A percentile compares a stretch with the other conserved stretches of the same genome.
phyloP scores from a whole-genome alignment of 2,797 vertebrate species.

The Margarornis squamiger region DNA sequence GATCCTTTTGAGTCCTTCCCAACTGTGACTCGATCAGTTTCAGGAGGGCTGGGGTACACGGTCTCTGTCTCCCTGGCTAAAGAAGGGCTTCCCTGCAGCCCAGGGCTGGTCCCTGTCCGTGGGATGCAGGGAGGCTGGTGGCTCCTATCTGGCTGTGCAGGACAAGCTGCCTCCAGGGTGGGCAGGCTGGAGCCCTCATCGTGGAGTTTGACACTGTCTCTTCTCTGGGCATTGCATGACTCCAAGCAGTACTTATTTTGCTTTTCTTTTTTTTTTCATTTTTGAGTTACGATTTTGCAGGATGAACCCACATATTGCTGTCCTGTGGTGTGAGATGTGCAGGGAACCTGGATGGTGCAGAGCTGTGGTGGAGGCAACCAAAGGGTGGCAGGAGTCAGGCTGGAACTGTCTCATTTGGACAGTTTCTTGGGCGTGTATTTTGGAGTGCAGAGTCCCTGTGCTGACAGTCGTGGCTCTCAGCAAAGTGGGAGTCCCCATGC shows the following conservation, averaged over 20 bases:
- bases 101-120: neutral
- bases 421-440: neutral
- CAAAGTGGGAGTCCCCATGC: neutral
- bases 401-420: neutral
- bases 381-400: neutral
- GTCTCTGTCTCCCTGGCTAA: too few relatives aligned
- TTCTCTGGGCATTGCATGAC: neutral
- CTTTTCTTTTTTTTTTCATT: neutral
- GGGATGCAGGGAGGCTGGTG: neutral
- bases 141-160: rapidly evolving
- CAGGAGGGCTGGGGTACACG: too few relatives aligned
- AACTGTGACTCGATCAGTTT: neutral
- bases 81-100: too few relatives aligned
- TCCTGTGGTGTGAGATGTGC: rapidly evolving
- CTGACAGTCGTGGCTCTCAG: neutral
- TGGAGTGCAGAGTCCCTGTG: neutral
- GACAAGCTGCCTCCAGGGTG: neutral
- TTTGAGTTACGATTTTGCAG: neutral
- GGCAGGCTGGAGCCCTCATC: neutral
- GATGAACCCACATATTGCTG: neutral
- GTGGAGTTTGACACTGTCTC: neutral
- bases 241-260: neutral
- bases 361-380: rapidly evolving
- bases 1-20: neutral
- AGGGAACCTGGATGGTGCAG: neutral